Evolutionary conservation across 2,113 vertebrate genomes (phyloP), one percentile per base, ranked within the genome.

Genomic region (Leptosomus discolor): DNA sequence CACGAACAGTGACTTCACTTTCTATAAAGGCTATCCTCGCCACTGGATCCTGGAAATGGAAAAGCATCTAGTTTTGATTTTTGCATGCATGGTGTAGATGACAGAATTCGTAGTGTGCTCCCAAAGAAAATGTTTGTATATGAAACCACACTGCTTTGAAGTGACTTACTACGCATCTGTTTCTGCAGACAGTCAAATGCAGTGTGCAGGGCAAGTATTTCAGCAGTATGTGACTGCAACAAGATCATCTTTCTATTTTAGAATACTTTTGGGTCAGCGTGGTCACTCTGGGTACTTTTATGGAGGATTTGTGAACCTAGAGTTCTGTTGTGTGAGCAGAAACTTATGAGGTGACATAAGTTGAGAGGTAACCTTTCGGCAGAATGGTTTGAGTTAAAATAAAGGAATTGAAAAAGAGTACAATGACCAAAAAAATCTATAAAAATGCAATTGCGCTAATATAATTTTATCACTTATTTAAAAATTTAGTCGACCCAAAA

Each of bases 381-480:
- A 98, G 98, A 98, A 97, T 96, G 92, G 97, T 97, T 96, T 97
- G 97, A 98, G 98, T 96, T 98, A 98, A 98, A 98, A 98, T 98
- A 98, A 98, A 98, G 97, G 98, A 98, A 98, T 98, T 98, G 97
- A 97, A 98, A 98, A 98, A 98, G 98, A 98, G 98, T 98, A 98
- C 98, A 98, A 98, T 98, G 98, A 97, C 98, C 98, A 98, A 98
- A 98, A 98, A 98, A 98, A 98, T 98, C 98, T 98, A 98, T 98
- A 98, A 98, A 98, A 98, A 98, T 98, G 98, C 98, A 98, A 98
- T 98, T 98, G 98, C 84, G 61, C 98, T 98, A 98, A 98, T 98
- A 98, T 98, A 98, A 98, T 98, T 98, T 98, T 98, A 98, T 98
- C 98, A 98, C 98, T 98, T 98, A 98, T 98, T 98, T 98, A 98